Base-by-base conservation (phyloP, 2,888 invertebrate genomes). In the Pinctada fucata region DNA sequence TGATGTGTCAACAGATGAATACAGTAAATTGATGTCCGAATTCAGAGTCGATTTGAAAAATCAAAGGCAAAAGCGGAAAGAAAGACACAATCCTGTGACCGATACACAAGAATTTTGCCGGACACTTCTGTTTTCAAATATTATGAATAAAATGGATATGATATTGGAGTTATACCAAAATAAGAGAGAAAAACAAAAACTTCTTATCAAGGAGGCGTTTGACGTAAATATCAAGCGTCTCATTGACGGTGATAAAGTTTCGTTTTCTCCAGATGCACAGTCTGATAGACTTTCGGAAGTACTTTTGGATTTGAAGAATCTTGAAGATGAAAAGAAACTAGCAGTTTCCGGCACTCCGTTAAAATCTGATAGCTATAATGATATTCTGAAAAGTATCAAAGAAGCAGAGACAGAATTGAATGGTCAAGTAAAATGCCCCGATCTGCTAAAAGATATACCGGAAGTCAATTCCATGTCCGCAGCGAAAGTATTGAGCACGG, bases 271-370 rank as follows among this genome's bases (percentile, higher is more conserved):
- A 47, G 76, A 76, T 51, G 79, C 82, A 0, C 80, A 67, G 13
- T 87, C 87, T 1, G 82, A 83, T 10, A 75, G 63, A 31, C 79
- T 87, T 0, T 76, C 84, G 8, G 83, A 85, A 64, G 81, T 82
- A 16, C 67, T 87, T 3, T 13, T 75, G 8, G 84, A 85, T 67
- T 51, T 87, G 6, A 75, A 76, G 45, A 76, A 76, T n/a, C 73
- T 87, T 16, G 87, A 87, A 72, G 79, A 69, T 6, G 80, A 83
- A 8, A 75, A 73, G 16, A 83, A 75, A 72, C 50, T 86, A 63
- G 76, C 76, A 2, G 84, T 86, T 3, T 75, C 75, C 3, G 86
- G 86, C 4, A 70, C 63, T 47, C 72, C 75, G 13, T 50, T 80
- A 8, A 50, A 52, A 4, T 72, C 77, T 5, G 68, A 67, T 67